A percentile compares a stretch with the other conserved stretches of the same genome.
These are phyloP conservation scores for Elephantulus edwardii DNA, from an alignment of 2,113 vertebrate genomes.

Conservation along the genomic window DNA sequence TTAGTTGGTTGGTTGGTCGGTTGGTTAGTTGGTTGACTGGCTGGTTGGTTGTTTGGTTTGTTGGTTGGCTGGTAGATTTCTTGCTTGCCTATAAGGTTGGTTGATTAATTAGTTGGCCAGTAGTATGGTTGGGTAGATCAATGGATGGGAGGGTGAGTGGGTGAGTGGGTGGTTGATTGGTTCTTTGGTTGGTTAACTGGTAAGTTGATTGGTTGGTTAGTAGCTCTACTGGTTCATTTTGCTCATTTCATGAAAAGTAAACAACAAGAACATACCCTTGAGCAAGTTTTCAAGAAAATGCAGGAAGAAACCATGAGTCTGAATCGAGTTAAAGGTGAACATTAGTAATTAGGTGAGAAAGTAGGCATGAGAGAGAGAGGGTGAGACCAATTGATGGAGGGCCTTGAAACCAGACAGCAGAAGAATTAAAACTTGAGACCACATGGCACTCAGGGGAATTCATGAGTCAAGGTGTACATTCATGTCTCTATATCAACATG, in stretches of 20 bases:
- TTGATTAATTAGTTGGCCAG: not conserved
- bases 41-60: not conserved
- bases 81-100: no score
- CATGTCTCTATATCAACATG: not conserved
- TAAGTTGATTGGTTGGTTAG: no score
- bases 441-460: not conserved
- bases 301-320: no score
- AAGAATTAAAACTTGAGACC: not conserved
- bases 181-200: no score
- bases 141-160: no score
- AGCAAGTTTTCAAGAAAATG: no score
- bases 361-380: not conserved
- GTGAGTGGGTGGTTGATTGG: not conserved
- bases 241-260: constrained; percentile 33
- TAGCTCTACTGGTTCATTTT: not conserved
- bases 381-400: not conserved
- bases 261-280: not conserved
- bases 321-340: not conserved
- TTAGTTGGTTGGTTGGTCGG: no score
- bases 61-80: no score
- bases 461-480: not conserved
- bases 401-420: not conserved
- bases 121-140: no score
- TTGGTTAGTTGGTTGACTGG: not conserved
- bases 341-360: not conserved